These are phyloP conservation scores for Hafferia zeledoni DNA, from an alignment of 2,797 vertebrate species.

Conservation along the genomic window DNA sequence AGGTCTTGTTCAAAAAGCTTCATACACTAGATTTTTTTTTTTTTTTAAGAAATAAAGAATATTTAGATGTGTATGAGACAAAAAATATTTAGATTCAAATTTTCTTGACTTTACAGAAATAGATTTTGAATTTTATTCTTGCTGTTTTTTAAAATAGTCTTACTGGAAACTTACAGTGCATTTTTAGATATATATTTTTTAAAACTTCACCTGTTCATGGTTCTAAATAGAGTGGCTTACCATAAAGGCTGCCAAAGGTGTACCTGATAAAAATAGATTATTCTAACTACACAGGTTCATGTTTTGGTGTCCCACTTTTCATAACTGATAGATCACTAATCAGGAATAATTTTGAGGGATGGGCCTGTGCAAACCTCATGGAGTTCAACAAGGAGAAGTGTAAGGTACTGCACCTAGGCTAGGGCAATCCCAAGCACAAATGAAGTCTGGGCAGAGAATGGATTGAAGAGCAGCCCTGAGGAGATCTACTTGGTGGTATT, in stretches of 20 bases:
- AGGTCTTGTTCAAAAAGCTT: background rate
- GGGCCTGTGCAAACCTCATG: background rate
- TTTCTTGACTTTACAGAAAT: background rate
- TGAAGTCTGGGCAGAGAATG: background rate
- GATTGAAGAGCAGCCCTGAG: background rate
- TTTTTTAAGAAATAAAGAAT: background rate
- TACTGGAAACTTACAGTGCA: background rate
- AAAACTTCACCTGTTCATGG: background rate
- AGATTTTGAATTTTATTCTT: background rate
- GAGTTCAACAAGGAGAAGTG: background rate
- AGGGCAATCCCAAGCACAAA: background rate
- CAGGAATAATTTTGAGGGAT: background rate
- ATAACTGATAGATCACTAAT: background rate
- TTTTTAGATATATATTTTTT: background rate
- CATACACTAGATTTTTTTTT: background rate
- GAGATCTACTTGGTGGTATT: rapidly evolving
- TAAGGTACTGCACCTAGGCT: background rate
- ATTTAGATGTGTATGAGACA: background rate
- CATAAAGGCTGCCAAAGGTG: background rate
- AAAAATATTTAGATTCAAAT: background rate
- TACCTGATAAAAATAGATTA: background rate
- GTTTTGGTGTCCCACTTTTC: background rate
- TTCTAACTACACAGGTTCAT: background rate
- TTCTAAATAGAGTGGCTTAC: background rate
- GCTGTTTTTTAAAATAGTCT: background rate